Base-by-base conservation (phyloP, 2,113 vertebrate species). In the Odocoileus virginianus region DNA sequence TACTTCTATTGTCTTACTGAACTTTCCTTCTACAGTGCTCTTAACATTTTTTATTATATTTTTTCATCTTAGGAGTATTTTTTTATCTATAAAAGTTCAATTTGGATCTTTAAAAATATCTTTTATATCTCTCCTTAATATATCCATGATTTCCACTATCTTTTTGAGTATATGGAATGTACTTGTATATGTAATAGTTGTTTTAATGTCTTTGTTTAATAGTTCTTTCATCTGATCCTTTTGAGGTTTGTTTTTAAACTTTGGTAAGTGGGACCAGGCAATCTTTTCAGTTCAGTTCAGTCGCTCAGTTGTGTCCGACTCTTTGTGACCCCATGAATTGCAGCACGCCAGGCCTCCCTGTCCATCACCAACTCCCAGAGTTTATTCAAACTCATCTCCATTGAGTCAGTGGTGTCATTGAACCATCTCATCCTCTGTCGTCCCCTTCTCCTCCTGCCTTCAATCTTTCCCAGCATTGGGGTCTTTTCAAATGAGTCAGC, bases 301-400 rank as follows among this genome's bases (percentile, higher is more conserved):
- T 64, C n/a, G 0, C n/a, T 67, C 8, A 21, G n/a, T 67, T 4
- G 0, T 11, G 17, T 67, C 16, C 0, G 2, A 11, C n/a, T 67
- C n/a, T 67, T 36, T 67, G n/a, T 0, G 5, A 21, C n/a, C n/a
- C 64, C 17, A 67, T 67, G 33, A 17, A 5, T 17, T n/a, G 17
- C 5, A 71, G 64, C 17, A 21, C 0, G 2, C n/a, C 64, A 71
- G n/a, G 64, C 17, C n/a, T 71, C 64, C 10, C 17, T 71, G 64
- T 36, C 64, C 10, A 21, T 36, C 64, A 71, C n/a, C 64, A 36
- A 36, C n/a, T 71, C 61, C 61, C 9, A 21, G 9, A 71, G 17
- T 36, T 21, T 21, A 36, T 10, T 5, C 64, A 71, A 36, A 71
- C 64, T 11, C 9, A 71, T 36, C 8, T 71, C 64, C 17, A 71